phyloP scores from a whole-genome alignment of 2,113 vertebrate species.

The Uria aalge region DNA sequence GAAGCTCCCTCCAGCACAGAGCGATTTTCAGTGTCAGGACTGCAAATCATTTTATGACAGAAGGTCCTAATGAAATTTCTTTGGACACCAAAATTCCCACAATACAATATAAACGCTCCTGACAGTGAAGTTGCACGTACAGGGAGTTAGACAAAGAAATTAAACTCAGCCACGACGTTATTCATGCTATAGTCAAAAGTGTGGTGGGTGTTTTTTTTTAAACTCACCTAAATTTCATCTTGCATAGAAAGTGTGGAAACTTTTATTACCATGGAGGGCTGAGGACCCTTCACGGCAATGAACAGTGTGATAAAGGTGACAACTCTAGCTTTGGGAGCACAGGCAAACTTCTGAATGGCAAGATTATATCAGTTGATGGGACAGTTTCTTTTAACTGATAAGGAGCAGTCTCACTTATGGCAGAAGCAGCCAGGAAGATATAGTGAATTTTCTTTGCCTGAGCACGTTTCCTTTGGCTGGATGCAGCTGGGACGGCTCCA shows the following conservation, averaged over 20 bases:
- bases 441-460: not conserved
- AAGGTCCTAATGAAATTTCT: not conserved
- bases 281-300: not conserved
- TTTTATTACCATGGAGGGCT: not conserved
- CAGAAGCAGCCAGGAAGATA: not conserved
- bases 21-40: not conserved
- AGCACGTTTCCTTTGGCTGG: not conserved
- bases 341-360: not conserved
- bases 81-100: not conserved
- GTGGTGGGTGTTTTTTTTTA: not conserved
- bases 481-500: not conserved
- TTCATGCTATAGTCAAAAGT: not conserved
- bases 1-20: not conserved
- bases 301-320: not conserved
- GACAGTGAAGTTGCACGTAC: not conserved
- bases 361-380: not conserved
- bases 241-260: not conserved
- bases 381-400: not conserved
- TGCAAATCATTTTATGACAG: not conserved
- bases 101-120: not conserved
- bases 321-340: not conserved
- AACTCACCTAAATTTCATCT: not conserved
- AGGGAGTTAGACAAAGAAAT: not conserved
- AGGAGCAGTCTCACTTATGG: not conserved
- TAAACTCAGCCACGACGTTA: not conserved